Evolutionary conservation across 2,113 vertebrate species (phyloP).

Genomic region (Myxocyprinus asiaticus): DNA sequence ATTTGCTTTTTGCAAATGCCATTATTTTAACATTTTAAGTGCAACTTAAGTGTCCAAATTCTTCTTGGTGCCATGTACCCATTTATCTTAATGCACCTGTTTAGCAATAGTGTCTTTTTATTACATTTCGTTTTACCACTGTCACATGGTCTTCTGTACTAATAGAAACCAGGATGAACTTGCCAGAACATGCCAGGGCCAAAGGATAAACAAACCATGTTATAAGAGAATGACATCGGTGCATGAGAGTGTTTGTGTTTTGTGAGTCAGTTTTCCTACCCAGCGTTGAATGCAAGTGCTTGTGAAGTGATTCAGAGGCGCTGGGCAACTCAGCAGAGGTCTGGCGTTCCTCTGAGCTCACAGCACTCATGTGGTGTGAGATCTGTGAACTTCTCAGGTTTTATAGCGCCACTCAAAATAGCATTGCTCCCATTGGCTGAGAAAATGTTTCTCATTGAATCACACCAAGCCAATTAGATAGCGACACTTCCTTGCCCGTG

Average conservation of each 20-base stretch:
- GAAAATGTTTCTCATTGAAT: constrained; percentile 74
- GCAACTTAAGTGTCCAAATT: no score
- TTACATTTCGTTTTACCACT: no score
- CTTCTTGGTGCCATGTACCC: no score
- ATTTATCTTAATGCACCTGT: no score
- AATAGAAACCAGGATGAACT: no score
- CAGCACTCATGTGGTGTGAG: constrained; percentile 11
- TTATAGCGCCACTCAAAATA: constrained; percentile 96
- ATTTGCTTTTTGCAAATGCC: no score
- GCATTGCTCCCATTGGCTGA: constrained; percentile 81
- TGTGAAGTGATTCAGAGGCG: constrained; percentile 18
- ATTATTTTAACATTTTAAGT: no score
- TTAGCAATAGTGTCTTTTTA: no score
- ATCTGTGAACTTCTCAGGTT: constrained; percentile 63
- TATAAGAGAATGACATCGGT: background rate
- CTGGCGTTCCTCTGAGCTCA: constrained; percentile 4
- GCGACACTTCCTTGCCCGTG: constrained; percentile 84
- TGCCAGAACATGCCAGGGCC: no score
- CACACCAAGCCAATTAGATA: constrained; percentile 82
- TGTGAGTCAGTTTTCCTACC: constrained; percentile 29
- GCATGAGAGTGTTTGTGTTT: constrained; percentile 21
- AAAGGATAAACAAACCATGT: background rate
- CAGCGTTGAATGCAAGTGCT: background rate
- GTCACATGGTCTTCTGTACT: no score
- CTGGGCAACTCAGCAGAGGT: background rate